Conservation (phyloP, 2,113 vertebrate genomes). For the Baryphthengus martii region DNA sequence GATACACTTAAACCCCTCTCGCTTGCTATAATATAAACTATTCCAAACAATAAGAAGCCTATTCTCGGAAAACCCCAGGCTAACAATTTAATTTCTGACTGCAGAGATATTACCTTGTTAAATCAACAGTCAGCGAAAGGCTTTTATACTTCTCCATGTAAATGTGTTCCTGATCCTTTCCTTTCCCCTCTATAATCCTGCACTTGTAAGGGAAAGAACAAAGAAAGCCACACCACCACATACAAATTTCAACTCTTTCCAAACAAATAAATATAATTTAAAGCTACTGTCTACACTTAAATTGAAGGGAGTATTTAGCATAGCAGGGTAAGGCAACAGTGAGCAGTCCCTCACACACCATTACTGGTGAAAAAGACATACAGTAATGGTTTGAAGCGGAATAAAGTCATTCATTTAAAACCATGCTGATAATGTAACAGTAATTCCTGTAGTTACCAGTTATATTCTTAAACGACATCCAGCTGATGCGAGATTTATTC, state of each 20-base stretch:
- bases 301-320: background rate
- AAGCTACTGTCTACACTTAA: background rate
- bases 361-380: background rate
- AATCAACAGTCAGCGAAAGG: slow-evolving; percentile 27
- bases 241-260: background rate
- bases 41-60: slow-evolving; percentile 10
- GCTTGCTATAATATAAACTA: background rate
- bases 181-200: background rate
- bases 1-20: background rate
- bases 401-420: background rate
- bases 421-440: background rate
- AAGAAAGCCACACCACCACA: background rate
- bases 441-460: background rate
- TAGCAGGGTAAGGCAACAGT: background rate
- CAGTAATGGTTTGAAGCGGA: background rate
- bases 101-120: slow-evolving; percentile 38
- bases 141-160: background rate
- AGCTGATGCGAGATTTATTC: background rate
- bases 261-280: background rate
- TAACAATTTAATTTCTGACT: slow-evolving; percentile 45
- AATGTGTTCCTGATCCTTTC: background rate
- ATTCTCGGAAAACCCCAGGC: slow-evolving; percentile 15
- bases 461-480: background rate
- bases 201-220: background rate
- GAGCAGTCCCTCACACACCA: rapidly evolving